Percentiles rank a stretch among this genome's conserved stretches.
Conservation (phyloP, 2,797 vertebrate species). For the Babyrousa celebensis region DNA sequence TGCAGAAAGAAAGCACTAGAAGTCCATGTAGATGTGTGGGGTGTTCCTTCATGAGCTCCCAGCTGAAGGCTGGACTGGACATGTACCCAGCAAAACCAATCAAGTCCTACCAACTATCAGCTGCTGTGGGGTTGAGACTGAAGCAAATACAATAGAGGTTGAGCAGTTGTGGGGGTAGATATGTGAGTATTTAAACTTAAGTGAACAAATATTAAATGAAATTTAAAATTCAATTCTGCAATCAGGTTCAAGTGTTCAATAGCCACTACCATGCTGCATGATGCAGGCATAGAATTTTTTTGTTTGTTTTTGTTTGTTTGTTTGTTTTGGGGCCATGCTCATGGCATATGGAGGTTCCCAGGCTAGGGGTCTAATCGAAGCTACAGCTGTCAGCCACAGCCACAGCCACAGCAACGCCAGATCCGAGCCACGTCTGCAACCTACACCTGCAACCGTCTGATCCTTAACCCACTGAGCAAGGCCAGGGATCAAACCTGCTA, state of each 20-base stretch:
- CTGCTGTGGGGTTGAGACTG: background rate
- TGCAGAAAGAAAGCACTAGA: background rate
- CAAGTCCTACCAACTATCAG: background rate
- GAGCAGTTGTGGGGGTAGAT: background rate
- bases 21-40: background rate
- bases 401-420: too few species aligned
- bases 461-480: too few species aligned
- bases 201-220: constrained; percentile 11
- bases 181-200: background rate
- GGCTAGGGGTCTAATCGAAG: too few species aligned
- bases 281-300: background rate
- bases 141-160: background rate
- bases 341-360: too few species aligned
- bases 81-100: background rate
- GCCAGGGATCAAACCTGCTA: too few species aligned
- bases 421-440: too few species aligned
- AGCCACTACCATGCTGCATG: background rate
- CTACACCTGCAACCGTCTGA: too few species aligned
- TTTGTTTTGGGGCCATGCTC: too few species aligned
- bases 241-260: background rate
- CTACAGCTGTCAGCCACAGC: too few species aligned
- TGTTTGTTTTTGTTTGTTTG: too few species aligned
- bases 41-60: background rate
- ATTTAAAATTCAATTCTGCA: background rate
- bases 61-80: background rate